Base-by-base conservation (phyloP, 92 coral and sea anemone genomes). In the Porites divaricata region DNA sequence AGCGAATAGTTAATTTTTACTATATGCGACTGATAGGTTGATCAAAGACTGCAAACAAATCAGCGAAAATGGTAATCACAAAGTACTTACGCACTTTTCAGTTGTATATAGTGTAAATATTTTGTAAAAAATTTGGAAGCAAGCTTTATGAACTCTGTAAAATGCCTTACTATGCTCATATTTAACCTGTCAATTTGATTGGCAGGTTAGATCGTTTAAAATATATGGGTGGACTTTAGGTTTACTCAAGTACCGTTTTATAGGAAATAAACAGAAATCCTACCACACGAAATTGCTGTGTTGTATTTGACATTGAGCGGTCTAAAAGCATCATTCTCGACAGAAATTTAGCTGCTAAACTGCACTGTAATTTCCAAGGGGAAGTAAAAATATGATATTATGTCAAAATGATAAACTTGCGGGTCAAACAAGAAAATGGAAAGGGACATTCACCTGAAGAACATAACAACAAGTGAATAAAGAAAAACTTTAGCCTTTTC, bases 41-140 rank as follows among this genome's bases (percentile, higher is more conserved):
- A 22, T 20, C 69, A 62, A 63, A 63, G 20, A 24, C 21, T 50
- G 86, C 16, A 73, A 75, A 73, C 79, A 82, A 35, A 72, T 82
- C 72, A 72, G 48, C 45, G 71, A 73, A 73, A 82, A 81, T 81
- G 35, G 58, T 50, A 72, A 71, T 72, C 86, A 70, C 21, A 72
- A 81, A 70, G 76, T 61, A 82, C 86, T 59, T 63, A 23, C n/a
- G 70, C 77, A 64, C 79, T 50, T 72, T 78, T 70, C 68, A n/a
- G 67, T 57, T 90, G 90, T 86, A 90, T 77, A 90, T 88, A 64
- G 21, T 93, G 96, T 93, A 93, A 88, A 93, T 90, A 93, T 85
- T 93, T 93, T 93, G 81, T 93, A 93, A 80, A 73, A 78, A 74
- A 78, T 52, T 86, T 90, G 72, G 64, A 17, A 75, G 83, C 61